Evolutionary conservation across 2,797 vertebrate genomes (phyloP), one percentile per base, ranked within the genome.

Genomic region (Myripristis murdjan): DNA sequence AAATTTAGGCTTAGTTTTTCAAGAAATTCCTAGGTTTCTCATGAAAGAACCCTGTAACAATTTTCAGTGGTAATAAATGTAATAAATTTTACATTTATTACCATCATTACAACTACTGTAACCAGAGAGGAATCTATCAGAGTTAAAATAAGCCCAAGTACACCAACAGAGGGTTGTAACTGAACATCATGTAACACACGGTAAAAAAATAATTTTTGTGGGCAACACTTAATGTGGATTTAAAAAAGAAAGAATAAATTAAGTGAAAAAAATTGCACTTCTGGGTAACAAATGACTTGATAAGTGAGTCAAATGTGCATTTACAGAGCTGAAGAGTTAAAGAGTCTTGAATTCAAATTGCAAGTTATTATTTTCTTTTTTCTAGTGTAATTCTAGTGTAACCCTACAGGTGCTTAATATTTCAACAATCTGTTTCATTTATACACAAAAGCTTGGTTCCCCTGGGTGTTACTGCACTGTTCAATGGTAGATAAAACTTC

Each of bases 101-200:
- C 2, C 33, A 51, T 26, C 24, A 24, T 53, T 41, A 52, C 47
- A 49, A 22, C 6, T 14, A 11, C 6, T 24, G 47, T 49, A 22
- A 14, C 14, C 12, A 49, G 11, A 48, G 46, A 24, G 11, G 12
- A 41, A 41, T 4, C 4, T 15, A 37, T 37, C 35, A 37, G 35
- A 24, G 46, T 79, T 48, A 77, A 53, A 71, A 61, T 16, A 70
- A 35, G 20, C 23, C 18, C 41, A 58, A 39, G 61, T 18, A 46
- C 47, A n/a, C 59, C 67, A 62, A 49, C 1, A 14, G 26, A 57
- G 7, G 28, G 12, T 15, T 14, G 5, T 33, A 48, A 46, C 3
- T 61, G 26, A 52, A 35, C 11, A 12, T 62, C 15, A 24, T 26
- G 31, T 6, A 2, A n/a, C 1, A 8, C 5, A n/a, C 8, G 24